A percentile compares a stretch with the other conserved stretches of the same genome.
These are phyloP conservation scores for Atta texana DNA, from an alignment of 1,140 invertebrate genomes.

Conservation along the genomic window DNA sequence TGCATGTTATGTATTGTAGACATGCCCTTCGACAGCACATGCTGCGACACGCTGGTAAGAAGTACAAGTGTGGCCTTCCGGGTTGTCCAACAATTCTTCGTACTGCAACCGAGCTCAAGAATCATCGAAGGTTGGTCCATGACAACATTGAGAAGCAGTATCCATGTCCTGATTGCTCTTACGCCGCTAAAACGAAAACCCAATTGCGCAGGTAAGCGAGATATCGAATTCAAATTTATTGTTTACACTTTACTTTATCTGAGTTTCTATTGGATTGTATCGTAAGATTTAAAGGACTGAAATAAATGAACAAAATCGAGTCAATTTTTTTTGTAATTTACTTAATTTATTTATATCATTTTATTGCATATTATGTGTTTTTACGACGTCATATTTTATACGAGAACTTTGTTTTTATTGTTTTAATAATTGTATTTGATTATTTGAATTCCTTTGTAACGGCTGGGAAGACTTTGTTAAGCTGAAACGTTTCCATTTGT, in stretches of 20 bases:
- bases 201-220: conserved; percentile 88
- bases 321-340: too few species aligned
- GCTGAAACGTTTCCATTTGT: too few species aligned
- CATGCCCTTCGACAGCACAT: conserved; percentile 88
- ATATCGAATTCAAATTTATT: neutral
- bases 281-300: too few species aligned
- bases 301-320: too few species aligned
- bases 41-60: conserved; percentile 87
- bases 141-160: conserved; percentile 85
- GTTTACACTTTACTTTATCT: neutral
- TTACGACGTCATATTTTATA: too few species aligned
- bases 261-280: too few species aligned
- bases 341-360: too few species aligned
- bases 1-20: conserved; percentile 80
- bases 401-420: too few species aligned
- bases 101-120: conserved; percentile 86
- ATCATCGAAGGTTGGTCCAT: conserved; percentile 85
- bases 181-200: conserved; percentile 88
- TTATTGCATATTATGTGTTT: too few species aligned
- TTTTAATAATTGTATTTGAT: too few species aligned
- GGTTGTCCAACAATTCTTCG: conserved; percentile 87
- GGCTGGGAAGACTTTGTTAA: too few species aligned
- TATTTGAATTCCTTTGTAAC: too few species aligned
- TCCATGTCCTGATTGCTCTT: conserved; percentile 89
- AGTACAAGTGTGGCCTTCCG: conserved; percentile 87